Percentiles rank a stretch among this genome's conserved stretches.
Conservation (phyloP, 2,113 vertebrate species). For the Amphiprion percula region DNA sequence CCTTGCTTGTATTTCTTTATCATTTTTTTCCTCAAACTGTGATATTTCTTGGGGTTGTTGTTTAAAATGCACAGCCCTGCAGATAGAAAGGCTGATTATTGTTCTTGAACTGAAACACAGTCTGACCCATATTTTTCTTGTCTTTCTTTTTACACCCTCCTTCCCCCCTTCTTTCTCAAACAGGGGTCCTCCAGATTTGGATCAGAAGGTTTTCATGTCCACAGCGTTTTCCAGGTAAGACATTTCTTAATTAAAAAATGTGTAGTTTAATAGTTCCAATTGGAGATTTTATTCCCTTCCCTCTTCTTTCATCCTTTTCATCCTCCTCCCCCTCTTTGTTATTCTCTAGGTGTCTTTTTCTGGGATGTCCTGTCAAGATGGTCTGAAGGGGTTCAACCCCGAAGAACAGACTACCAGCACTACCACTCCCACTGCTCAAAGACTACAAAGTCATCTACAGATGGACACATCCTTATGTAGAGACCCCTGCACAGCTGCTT, state of each 20-base stretch:
- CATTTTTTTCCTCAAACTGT: no score
- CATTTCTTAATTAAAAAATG: no score
- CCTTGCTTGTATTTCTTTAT: no score
- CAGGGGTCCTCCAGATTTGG: not conserved
- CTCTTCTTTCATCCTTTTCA: no score
- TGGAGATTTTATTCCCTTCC: no score
- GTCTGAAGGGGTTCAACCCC: slow-evolving; percentile 60
- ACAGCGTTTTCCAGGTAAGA: slow-evolving; percentile 22
- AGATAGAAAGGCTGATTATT: not conserved
- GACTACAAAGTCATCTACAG: slow-evolving; percentile 1
- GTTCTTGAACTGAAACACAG: no score
- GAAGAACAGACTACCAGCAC: slow-evolving; percentile 28
- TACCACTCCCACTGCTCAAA: slow-evolving; percentile 33
- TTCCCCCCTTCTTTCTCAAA: no score
- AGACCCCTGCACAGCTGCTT: slow-evolving; percentile 5
- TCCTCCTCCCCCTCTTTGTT: not conserved
- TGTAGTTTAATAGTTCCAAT: no score
- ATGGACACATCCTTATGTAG: not conserved
- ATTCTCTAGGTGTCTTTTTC: slow-evolving; percentile 38
- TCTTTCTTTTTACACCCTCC: not conserved
- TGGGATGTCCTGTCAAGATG: slow-evolving; percentile 52
- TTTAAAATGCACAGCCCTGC: not conserved
- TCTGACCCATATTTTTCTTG: not conserved
- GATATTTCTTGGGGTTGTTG: no score
- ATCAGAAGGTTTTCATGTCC: slow-evolving; percentile 15